Evolutionary conservation across 2,888 invertebrate genomes (phyloP).

Genomic region (Xestia ashworthii): DNA sequence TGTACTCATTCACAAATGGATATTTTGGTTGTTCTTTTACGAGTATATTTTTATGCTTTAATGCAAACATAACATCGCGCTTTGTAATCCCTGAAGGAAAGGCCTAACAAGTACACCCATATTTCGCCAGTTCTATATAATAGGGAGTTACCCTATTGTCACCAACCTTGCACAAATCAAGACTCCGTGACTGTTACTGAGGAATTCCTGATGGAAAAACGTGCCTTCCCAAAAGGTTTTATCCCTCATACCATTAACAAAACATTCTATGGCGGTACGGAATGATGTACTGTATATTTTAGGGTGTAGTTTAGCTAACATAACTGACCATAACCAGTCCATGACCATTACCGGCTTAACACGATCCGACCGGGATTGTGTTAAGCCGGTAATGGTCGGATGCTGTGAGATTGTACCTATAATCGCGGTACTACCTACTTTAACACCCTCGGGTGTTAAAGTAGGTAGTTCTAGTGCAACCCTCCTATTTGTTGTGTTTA

Average conservation of each 20-base stretch:
- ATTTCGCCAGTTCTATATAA: neutral
- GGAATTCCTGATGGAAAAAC: neutral
- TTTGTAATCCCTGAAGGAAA: too few relatives aligned
- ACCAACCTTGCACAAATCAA: neutral
- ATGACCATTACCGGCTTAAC: neutral
- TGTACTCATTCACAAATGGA: too few relatives aligned
- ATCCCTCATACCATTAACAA: neutral
- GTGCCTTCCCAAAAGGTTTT: neutral
- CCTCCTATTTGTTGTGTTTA: neutral
- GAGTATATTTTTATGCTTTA: too few relatives aligned
- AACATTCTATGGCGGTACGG: neutral
- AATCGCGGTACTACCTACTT: too few relatives aligned
- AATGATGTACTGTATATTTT: neutral
- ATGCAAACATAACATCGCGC: too few relatives aligned
- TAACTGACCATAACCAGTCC: neutral
- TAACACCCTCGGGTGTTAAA: neutral
- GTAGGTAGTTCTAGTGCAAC: neutral
- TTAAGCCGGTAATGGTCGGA: neutral
- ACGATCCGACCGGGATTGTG: neutral
- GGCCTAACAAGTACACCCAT: too few relatives aligned
- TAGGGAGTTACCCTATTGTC: neutral
- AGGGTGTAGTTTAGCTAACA: neutral
- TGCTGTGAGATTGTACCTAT: neutral
- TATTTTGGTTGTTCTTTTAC: too few relatives aligned
- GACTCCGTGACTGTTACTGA: neutral